A percentile compares a stretch with the other conserved stretches of the same genome.
Evolutionary conservation across 2,888 invertebrate species (phyloP).

Genomic region (Pantelozetes paolii): DNA sequence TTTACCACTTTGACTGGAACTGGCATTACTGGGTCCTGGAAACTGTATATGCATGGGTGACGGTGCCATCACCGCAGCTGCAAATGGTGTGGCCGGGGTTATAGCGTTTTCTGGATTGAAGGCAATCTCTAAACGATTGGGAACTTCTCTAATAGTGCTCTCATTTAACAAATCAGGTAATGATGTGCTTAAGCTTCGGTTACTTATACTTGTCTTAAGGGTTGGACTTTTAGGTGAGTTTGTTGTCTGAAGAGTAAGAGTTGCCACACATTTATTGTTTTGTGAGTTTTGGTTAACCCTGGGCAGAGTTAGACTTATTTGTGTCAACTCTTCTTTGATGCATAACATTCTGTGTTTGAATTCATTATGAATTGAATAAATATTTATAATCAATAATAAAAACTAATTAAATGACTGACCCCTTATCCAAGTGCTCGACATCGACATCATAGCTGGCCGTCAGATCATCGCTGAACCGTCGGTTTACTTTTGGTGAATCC

Average conservation of each 20-base stretch:
- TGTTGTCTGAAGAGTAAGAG: not conserved
- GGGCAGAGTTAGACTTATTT: conserved; percentile 28
- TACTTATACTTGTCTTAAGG: not conserved
- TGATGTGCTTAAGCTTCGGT: conserved; percentile 32
- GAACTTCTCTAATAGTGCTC: conserved; percentile 21
- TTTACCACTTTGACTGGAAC: not conserved
- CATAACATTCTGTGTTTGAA: conserved; percentile 37
- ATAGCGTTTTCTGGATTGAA: conserved; percentile 28
- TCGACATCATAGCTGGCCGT: conserved; percentile 2
- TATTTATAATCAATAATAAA: no score
- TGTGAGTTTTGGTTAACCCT: not conserved
- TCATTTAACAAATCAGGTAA: conserved; percentile 28
- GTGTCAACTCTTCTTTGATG: conserved; percentile 41
- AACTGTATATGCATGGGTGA: not conserved
- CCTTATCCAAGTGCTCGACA: conserved; percentile 30
- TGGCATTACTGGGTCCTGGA: conserved; percentile 27
- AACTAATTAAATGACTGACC: not conserved
- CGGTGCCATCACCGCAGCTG: not conserved
- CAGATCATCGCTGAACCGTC: conserved; percentile 24
- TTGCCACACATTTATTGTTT: not conserved
- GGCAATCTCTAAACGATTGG: conserved; percentile 9
- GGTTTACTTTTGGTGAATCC: conserved; percentile 3
- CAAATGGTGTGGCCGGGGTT: conserved; percentile 32
- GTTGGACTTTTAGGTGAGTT: not conserved
- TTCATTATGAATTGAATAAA: no score